Evolutionary conservation across 2,888 invertebrate genomes (phyloP), one percentile per base, ranked within the genome.

Genomic region (Neelides folsomi): DNA sequence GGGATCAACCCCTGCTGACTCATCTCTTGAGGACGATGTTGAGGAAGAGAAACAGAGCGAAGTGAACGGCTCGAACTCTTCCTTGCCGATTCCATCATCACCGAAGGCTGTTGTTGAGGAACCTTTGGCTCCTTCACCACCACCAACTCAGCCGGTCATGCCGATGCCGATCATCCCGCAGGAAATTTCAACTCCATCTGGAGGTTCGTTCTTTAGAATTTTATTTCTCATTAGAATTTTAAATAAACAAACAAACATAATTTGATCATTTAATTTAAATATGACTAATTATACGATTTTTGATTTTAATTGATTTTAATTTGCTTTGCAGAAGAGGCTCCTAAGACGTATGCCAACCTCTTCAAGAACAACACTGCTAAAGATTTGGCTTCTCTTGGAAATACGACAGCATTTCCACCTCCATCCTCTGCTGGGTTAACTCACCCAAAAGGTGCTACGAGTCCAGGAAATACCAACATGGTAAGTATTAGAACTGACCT

Each of bases 291-390:
- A 12, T 1, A 13, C 13, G n/a, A 40, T 10, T 27, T 47, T n/a
- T 15, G 12, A 12, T 54, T 12, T 2, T 43, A 34, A 36, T 53
- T 8, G 13, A 42, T 12, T n/a, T n/a, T n/a, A 42, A 13, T 44
- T 53, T n/a, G n/a, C n/a, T n/a, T n/a, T n/a, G 4, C 27, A 27
- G 27, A 27, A 27, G 27, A 27, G 7, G 27, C 55, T 42, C 86
- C 86, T 15, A 88, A 87, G 73, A 88, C 89, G 10, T 89, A 86
- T 71, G 88, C 89, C 15, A 87, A 84, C 71, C 77, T 86, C 65
- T 78, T 89, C 66, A 88, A 86, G 74, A 57, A 46, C 37, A 54
- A 43, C 38, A 45, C 16, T 39, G 37, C 7, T 3, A 27, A 27
- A 27, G 27, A 27, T 27, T 27, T 27, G 27, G 27, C 27, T 27